Evolutionary conservation across 2,113 vertebrate species (phyloP).

Genomic region (Marcusenius ussheri): DNA sequence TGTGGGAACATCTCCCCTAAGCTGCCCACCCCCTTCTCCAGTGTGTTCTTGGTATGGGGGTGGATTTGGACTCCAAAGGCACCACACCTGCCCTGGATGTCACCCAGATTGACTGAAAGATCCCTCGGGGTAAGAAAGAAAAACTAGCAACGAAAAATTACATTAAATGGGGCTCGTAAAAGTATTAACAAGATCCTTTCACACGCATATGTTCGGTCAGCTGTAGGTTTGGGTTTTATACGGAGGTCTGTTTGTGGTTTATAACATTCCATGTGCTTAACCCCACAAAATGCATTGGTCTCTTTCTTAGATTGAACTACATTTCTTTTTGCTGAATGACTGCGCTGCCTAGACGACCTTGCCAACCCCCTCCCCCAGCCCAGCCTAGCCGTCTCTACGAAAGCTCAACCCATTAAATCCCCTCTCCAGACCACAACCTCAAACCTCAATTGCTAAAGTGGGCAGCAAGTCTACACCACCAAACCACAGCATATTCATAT

Average conservation of each 20-base stretch:
- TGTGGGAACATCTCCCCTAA: background rate
- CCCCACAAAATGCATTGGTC: background rate
- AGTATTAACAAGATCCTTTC: constrained; percentile 1
- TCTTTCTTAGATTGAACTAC: background rate
- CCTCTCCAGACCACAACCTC: constrained; percentile 1
- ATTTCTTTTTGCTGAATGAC: background rate
- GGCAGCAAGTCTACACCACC: background rate
- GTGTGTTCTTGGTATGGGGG: background rate
- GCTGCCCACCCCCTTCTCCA: background rate
- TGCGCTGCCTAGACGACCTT: background rate
- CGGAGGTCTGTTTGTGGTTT: background rate
- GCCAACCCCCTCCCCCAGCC: too few species aligned
- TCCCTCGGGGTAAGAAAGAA: background rate
- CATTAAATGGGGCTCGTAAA: constrained; percentile 3
- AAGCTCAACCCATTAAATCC: constrained; percentile 8
- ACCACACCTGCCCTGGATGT: background rate
- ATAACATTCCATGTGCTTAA: background rate
- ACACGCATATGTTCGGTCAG: background rate
- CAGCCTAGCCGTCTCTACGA: background rate
- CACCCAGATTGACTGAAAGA: background rate
- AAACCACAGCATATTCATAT: background rate
- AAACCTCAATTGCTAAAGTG: background rate
- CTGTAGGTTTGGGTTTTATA: background rate
- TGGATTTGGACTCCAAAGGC: background rate
- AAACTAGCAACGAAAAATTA: background rate